Percentiles rank a stretch among this genome's conserved stretches.
These are phyloP conservation scores for Lagodon rhomboides DNA, from an alignment of 2,797 vertebrate species.

Conservation along the genomic window DNA sequence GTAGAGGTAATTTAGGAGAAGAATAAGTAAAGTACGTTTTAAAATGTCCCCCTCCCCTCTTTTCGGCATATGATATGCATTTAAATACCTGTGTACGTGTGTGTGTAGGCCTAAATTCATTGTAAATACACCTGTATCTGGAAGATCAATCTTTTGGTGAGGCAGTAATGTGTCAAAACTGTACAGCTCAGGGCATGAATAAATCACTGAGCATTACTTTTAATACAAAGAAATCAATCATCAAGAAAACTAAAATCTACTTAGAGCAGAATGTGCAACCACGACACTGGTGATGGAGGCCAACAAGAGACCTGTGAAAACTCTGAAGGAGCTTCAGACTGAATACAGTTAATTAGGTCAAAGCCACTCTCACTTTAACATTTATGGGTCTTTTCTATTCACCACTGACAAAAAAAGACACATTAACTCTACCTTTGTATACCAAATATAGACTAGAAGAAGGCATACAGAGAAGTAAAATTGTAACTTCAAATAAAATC, in stretches of 20 bases:
- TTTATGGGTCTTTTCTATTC: not conserved
- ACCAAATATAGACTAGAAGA: too few relatives aligned
- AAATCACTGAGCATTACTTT: not conserved
- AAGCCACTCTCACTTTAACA: not conserved
- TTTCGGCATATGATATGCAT: too few relatives aligned
- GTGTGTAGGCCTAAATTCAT: not conserved
- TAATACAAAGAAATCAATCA: not conserved
- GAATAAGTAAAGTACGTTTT: too few relatives aligned
- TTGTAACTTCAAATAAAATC: too few relatives aligned
- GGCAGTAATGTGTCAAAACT: not conserved
- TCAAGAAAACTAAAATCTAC: not conserved
- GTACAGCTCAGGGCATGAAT: not conserved
- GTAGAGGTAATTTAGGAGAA: too few relatives aligned
- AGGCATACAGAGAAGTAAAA: too few relatives aligned
- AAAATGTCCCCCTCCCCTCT: too few relatives aligned
- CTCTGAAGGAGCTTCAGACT: not conserved
- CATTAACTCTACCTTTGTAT: not conserved
- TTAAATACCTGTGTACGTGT: not conserved
- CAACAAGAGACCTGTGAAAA: not conserved
- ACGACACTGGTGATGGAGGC: not conserved
- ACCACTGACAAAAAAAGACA: not conserved
- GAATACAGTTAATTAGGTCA: not conserved
- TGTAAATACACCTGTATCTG: not conserved
- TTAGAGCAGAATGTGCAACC: not conserved
- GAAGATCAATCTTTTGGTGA: not conserved